phyloP scores from a whole-genome alignment of 2,888 invertebrate species.

The Lucinisca nassula region DNA sequence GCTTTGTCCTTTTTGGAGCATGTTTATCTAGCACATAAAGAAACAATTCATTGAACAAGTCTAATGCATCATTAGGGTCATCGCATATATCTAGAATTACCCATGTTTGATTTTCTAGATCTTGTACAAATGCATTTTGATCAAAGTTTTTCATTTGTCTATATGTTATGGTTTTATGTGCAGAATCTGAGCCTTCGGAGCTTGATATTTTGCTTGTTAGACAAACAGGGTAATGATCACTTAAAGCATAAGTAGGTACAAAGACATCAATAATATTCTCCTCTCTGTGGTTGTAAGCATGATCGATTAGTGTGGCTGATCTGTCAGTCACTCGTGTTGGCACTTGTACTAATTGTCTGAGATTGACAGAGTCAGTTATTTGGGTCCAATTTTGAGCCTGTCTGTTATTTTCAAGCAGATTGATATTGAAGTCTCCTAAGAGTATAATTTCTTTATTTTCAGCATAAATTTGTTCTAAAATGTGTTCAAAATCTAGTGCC shows the following conservation, averaged over 20 bases:
- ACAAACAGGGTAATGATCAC: slow-evolving; percentile 35
- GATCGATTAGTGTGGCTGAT: slow-evolving; percentile 20
- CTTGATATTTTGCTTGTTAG: neutral
- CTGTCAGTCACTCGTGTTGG: slow-evolving; percentile 26
- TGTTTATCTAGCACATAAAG: neutral
- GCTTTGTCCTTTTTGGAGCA: neutral
- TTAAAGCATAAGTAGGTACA: slow-evolving; percentile 14
- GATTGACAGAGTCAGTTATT: slow-evolving; percentile 16
- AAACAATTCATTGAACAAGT: slow-evolving; percentile 20
- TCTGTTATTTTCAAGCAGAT: neutral
- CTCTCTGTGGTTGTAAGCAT: slow-evolving; percentile 19
- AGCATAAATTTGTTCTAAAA: neutral
- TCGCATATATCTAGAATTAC: slow-evolving; percentile 5
- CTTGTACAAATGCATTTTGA: neutral
- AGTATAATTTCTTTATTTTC: slow-evolving; percentile 22
- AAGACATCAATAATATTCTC: neutral
- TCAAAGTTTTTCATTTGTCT: slow-evolving; percentile 16
- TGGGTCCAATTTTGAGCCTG: neutral
- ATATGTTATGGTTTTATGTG: slow-evolving; percentile 15
- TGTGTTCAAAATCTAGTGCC: neutral
- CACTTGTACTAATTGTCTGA: slow-evolving; percentile 12
- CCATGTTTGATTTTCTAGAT: slow-evolving; percentile 13
- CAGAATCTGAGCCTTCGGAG: neutral
- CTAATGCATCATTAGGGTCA: slow-evolving; percentile 29
- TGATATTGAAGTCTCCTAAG: slow-evolving; percentile 18